These are phyloP conservation scores for Conus canariensis DNA, from an alignment of 2,888 invertebrate genomes.

Conservation along the genomic window DNA sequence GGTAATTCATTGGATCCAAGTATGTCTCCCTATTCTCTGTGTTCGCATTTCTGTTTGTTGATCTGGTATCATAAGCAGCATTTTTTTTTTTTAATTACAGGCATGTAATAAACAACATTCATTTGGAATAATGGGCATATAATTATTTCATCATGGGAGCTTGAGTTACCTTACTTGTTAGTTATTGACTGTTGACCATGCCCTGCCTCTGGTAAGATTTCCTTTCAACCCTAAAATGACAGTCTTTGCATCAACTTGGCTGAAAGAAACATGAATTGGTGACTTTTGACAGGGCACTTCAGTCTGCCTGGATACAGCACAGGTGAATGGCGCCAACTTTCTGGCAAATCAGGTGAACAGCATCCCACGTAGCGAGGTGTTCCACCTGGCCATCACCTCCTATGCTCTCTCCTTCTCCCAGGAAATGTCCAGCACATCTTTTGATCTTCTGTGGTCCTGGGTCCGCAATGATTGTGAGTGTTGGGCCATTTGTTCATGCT, in stretches of 20 bases:
- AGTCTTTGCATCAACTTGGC: neutral
- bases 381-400: slow-evolving; percentile 92
- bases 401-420: slow-evolving; percentile 85
- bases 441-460: slow-evolving; percentile 62
- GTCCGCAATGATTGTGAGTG: slow-evolving; percentile 51
- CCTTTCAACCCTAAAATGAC: too few relatives aligned
- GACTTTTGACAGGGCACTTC: slow-evolving; percentile 14
- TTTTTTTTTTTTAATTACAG: too few relatives aligned
- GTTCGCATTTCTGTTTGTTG: too few relatives aligned
- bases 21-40: too few relatives aligned
- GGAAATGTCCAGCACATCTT: slow-evolving; percentile 60
- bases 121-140: too few relatives aligned
- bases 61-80: too few relatives aligned
- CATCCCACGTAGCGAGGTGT: slow-evolving; percentile 82
- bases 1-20: too few relatives aligned
- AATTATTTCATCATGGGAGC: too few relatives aligned
- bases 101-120: too few relatives aligned
- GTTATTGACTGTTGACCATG: neutral
- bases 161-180: too few relatives aligned
- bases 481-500: neutral
- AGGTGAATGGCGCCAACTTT: slow-evolving; percentile 66
- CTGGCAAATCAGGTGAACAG: slow-evolving; percentile 58
- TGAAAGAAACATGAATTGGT: neutral
- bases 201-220: neutral
- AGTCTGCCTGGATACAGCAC: slow-evolving; percentile 64